Percentiles rank a stretch among this genome's conserved stretches.
These are phyloP conservation scores for Drosophila infuscata DNA, from an alignment of 2,888 invertebrate genomes.

Conservation along the genomic window DNA sequence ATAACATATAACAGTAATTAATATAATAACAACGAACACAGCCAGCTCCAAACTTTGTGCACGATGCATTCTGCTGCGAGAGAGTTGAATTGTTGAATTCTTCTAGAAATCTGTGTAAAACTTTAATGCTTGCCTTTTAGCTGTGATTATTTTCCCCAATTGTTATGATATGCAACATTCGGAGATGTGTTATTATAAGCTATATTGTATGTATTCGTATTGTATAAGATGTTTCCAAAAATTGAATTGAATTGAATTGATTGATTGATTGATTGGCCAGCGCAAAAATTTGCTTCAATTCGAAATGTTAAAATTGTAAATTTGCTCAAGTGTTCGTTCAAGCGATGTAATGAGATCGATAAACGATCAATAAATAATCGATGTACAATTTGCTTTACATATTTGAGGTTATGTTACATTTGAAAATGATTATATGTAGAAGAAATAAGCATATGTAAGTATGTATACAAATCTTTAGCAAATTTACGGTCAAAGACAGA, in stretches of 20 bases:
- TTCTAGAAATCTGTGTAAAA: constrained; percentile 38
- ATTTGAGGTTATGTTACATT: constrained; percentile 32
- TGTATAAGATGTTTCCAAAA: constrained; percentile 19
- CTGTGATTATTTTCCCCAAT: constrained; percentile 61
- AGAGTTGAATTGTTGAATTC: constrained; percentile 26
- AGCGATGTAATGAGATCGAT: constrained; percentile 33
- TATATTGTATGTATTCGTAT: constrained; percentile 16
- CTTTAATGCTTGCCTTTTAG: constrained; percentile 76
- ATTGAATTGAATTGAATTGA: background rate
- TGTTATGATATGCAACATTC: constrained; percentile 14
- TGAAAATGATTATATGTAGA: constrained; percentile 12
- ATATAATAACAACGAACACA: constrained; percentile 30
- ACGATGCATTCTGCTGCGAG: constrained; percentile 49
- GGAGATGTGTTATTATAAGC: constrained; percentile 24
- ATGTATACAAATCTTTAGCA: constrained; percentile 29
- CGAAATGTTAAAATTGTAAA: constrained; percentile 32
- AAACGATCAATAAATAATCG: constrained; percentile 7
- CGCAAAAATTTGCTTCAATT: constrained; percentile 7
- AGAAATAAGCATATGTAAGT: constrained; percentile 7
- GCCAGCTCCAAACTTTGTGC: constrained; percentile 61
- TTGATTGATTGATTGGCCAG: background rate
- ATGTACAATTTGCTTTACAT: constrained; percentile 4
- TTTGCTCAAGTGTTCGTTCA: constrained; percentile 47
- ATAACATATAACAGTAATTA: constrained; percentile 37
- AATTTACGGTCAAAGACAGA: constrained; percentile 39